A percentile compares a stretch with the other conserved stretches of the same genome.
These are phyloP conservation scores for Oscheius sp. DNA, from an alignment of 2,888 invertebrate genomes.

Conservation along the genomic window DNA sequence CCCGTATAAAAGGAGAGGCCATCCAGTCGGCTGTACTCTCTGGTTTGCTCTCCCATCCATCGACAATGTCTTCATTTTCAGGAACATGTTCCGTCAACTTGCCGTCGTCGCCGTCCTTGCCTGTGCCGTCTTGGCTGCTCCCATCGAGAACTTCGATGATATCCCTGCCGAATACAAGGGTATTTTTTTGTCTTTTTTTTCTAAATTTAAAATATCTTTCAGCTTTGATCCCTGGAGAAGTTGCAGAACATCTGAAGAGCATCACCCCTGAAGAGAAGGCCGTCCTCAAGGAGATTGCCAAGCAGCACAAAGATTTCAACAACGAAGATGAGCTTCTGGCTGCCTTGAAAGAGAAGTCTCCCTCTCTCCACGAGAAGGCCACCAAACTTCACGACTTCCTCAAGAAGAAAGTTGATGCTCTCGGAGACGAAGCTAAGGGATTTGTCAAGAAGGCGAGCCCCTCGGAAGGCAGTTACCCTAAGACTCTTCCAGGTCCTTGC, in stretches of 20 bases:
- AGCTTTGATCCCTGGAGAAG: conserved; percentile 68
- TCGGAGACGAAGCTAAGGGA: conserved; percentile 64
- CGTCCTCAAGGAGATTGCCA: conserved; percentile 68
- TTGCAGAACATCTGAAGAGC: conserved; percentile 65
- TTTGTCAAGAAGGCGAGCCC: conserved; percentile 60
- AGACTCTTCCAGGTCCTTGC: conserved; percentile 51
- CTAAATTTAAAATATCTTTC: conserved; percentile 10
- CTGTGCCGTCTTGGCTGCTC: conserved; percentile 51
- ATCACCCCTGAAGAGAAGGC: conserved; percentile 68
- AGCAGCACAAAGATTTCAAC: conserved; percentile 56
- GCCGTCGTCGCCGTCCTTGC: conserved; percentile 52
- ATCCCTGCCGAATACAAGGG: conserved; percentile 69
- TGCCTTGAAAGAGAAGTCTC: conserved; percentile 68
- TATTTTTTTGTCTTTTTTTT: conserved; percentile 20
- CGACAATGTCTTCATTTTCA: neutral
- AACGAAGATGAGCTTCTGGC: conserved; percentile 61
- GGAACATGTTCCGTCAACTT: conserved; percentile 32
- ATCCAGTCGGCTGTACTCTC: too few relatives aligned
- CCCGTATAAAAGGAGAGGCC: too few relatives aligned
- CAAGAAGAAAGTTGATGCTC: conserved; percentile 59
- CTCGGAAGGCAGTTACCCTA: too few relatives aligned
- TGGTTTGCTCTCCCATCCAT: too few relatives aligned
- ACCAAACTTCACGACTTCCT: conserved; percentile 58
- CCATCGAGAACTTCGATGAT: conserved; percentile 62
- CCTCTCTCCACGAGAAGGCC: conserved; percentile 67